These are phyloP conservation scores for Phoebastria nigripes DNA, from an alignment of 2,797 vertebrate genomes.

Conservation along the genomic window DNA sequence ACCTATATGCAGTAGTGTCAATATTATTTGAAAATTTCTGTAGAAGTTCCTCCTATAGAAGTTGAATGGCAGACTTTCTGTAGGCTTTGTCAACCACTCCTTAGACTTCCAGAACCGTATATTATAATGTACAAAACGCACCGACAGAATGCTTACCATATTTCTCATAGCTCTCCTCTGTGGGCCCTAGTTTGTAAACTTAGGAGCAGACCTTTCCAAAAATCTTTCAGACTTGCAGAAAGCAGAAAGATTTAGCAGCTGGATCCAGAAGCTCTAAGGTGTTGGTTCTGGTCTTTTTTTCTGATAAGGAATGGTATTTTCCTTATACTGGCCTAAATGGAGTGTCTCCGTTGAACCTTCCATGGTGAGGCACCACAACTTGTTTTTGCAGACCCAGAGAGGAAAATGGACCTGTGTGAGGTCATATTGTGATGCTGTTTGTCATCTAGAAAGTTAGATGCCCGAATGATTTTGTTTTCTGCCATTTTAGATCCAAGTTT, in stretches of 20 bases:
- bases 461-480: rapidly evolving
- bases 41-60: neutral
- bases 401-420: neutral
- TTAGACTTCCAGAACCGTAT: neutral
- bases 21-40: neutral
- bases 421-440: neutral
- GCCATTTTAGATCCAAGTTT: neutral
- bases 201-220: neutral
- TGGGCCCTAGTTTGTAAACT: neutral
- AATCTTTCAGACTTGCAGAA: neutral
- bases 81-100: neutral
- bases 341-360: neutral
- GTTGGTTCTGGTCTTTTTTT: neutral
- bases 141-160: rapidly evolving
- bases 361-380: neutral
- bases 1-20: rapidly evolving
- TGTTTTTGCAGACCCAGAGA: neutral
- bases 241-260: neutral
- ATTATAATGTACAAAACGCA: rapidly evolving
- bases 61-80: neutral
- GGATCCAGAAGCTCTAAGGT: neutral
- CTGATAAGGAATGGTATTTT: neutral
- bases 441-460: neutral
- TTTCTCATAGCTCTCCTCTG: neutral
- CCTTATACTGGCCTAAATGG: neutral